phyloP scores from a whole-genome alignment of 37 sponge, comb jelly and placozoan genomes.

The Bolinopsis microptera region DNA sequence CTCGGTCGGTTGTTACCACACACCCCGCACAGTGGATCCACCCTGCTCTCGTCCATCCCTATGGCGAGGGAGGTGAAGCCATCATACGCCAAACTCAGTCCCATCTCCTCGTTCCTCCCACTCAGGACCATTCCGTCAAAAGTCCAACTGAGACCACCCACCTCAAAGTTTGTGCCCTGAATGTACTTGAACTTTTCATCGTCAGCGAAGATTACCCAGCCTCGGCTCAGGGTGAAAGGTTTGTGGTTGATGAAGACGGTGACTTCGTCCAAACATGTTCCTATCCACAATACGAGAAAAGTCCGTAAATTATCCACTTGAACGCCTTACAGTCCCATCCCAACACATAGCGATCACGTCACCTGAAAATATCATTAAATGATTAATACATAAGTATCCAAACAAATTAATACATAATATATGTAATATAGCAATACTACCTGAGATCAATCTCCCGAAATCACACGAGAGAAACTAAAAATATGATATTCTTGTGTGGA shows the following conservation, averaged over 20 bases:
- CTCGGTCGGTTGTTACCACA: slow-evolving; percentile 28
- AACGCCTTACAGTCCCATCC: background rate
- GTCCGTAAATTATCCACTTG: background rate
- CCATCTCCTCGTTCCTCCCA: background rate
- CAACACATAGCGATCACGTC: too few relatives aligned
- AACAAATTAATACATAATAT: too few relatives aligned
- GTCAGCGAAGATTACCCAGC: background rate
- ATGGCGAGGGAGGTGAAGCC: background rate
- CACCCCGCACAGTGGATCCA: background rate
- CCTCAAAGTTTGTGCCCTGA: background rate
- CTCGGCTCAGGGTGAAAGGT: background rate
- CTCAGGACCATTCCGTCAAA: slow-evolving; percentile 36
- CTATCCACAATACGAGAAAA: background rate
- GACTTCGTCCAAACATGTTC: slow-evolving; percentile 20
- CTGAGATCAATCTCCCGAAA: too few relatives aligned
- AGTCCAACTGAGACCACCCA: background rate
- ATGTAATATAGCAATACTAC: too few relatives aligned
- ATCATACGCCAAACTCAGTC: background rate
- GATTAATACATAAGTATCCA: background rate
- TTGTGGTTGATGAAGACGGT: slow-evolving; percentile 30
- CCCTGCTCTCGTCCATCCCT: background rate
- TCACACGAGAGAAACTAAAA: too few relatives aligned
- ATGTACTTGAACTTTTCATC: background rate
- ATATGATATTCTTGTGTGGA: too few relatives aligned
- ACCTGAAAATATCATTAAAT: background rate